Evolutionary conservation across 2,797 vertebrate genomes (phyloP).

Genomic region (Enteromius trimaculatus): DNA sequence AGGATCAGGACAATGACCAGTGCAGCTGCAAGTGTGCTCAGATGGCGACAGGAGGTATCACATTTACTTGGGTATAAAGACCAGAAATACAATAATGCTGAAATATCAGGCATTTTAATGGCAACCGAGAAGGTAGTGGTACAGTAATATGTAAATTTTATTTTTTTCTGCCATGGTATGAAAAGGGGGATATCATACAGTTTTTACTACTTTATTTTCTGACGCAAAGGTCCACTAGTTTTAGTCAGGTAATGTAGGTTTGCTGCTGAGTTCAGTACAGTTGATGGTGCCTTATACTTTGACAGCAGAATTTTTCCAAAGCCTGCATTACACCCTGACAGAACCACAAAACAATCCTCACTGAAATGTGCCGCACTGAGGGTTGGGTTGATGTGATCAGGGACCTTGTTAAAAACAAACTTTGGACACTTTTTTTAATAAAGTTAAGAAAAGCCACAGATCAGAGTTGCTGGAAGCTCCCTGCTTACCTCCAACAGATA

Average conservation of each 20-base stretch:
- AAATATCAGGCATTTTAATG: slow-evolving; percentile 12
- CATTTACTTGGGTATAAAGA: neutral
- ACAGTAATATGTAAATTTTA: neutral
- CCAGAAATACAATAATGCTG: slow-evolving; percentile 7
- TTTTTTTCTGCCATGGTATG: neutral
- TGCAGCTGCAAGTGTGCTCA: slow-evolving; percentile 81
- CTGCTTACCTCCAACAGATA: neutral
- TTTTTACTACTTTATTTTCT: neutral
- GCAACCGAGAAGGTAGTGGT: neutral
- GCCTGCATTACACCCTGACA: slow-evolving; percentile 5
- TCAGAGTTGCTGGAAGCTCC: neutral
- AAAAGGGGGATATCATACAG: neutral
- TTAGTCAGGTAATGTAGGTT: neutral
- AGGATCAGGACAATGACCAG: slow-evolving; percentile 80
- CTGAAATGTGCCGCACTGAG: neutral
- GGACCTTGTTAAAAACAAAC: slow-evolving; percentile 22
- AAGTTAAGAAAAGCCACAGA: neutral
- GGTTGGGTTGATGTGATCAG: slow-evolving; percentile 3
- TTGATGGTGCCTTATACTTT: neutral
- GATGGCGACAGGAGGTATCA: slow-evolving; percentile 79
- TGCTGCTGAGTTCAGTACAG: slow-evolving; percentile 2
- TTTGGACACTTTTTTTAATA: neutral
- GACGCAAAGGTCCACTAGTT: neutral
- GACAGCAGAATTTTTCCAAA: neutral
- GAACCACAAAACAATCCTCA: neutral